Conservation (phyloP, 2,797 vertebrate genomes). For the Leptodactylus fallax region DNA sequence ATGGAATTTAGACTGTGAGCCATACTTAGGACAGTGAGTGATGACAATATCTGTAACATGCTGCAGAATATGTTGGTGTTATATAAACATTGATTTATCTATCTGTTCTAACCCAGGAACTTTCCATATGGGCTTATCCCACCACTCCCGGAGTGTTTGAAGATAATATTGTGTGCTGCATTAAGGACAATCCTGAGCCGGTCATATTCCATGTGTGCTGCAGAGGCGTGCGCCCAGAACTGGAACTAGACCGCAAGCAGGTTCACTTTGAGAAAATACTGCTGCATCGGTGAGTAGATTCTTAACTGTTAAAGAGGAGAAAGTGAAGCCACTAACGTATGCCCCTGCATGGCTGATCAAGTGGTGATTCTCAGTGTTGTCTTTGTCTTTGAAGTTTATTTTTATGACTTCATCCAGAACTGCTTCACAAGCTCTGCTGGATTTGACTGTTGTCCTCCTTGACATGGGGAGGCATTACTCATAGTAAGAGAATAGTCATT, state of each 20-base stretch:
- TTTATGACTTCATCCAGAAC: too few species aligned
- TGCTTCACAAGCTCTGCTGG: too few species aligned
- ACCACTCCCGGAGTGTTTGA: slow-evolving; percentile 79
- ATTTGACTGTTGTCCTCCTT: background rate
- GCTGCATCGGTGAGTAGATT: slow-evolving; percentile 79
- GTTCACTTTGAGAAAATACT: slow-evolving; percentile 84
- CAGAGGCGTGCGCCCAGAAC: slow-evolving; percentile 81
- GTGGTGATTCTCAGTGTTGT: too few species aligned
- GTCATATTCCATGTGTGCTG: slow-evolving; percentile 82
- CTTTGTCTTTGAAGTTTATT: too few species aligned
- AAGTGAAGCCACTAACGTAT: too few species aligned
- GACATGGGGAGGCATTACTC: background rate
- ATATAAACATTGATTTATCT: background rate
- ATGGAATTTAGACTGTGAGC: too few species aligned
- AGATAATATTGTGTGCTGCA: slow-evolving; percentile 81
- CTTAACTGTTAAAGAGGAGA: background rate
- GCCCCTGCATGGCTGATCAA: too few species aligned
- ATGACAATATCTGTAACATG: too few species aligned
- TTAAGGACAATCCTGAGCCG: slow-evolving; percentile 85
- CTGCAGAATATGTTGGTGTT: background rate
- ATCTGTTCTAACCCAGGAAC: slow-evolving; percentile 72
- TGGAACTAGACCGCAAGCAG: slow-evolving; percentile 82
- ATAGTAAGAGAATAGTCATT: background rate
- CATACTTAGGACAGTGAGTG: too few species aligned
- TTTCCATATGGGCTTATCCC: slow-evolving; percentile 88